These are phyloP conservation scores for Polylopha cassiicola DNA, from an alignment of 2,888 invertebrate genomes.

Conservation along the genomic window DNA sequence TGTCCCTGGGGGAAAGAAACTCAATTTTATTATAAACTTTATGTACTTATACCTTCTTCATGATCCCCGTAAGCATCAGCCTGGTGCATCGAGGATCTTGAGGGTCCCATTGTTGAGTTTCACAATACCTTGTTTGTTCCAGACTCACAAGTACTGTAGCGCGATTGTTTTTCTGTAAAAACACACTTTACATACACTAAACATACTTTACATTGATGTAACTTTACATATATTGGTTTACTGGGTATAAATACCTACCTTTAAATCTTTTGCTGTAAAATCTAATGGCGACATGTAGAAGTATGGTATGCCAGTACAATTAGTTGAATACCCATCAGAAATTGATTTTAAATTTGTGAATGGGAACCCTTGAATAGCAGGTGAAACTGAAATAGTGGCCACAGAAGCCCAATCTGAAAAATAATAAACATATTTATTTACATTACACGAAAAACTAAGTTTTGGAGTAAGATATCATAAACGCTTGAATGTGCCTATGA, in stretches of 20 bases:
- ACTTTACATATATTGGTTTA: too few species aligned
- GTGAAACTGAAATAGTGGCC: slow-evolving; percentile 81
- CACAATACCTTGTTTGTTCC: slow-evolving; percentile 82
- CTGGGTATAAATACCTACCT: slow-evolving; percentile 73
- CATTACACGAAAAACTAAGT: slow-evolving; percentile 1
- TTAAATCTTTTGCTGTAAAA: slow-evolving; percentile 80
- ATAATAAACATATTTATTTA: slow-evolving; percentile 15
- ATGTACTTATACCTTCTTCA: slow-evolving; percentile 73
- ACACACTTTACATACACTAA: slow-evolving; percentile 1
- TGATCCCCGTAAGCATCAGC: slow-evolving; percentile 81
- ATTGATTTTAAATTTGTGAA: slow-evolving; percentile 83
- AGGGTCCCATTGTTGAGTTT: slow-evolving; percentile 78
- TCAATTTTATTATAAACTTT: background rate
- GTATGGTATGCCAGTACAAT: slow-evolving; percentile 85
- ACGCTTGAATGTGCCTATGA: too few species aligned
- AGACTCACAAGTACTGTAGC: slow-evolving; percentile 83
- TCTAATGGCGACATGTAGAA: slow-evolving; percentile 85
- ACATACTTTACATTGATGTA: too few species aligned
- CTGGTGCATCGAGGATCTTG: slow-evolving; percentile 88
- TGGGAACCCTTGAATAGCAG: slow-evolving; percentile 79
- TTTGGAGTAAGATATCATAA: too few species aligned
- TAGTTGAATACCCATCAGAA: slow-evolving; percentile 81
- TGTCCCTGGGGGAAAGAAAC: too few species aligned
- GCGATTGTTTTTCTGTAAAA: slow-evolving; percentile 77
- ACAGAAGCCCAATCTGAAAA: slow-evolving; percentile 83